Percentiles rank a stretch among this genome's conserved stretches.
These are phyloP conservation scores for Plebejus anna DNA, from an alignment of 2,888 invertebrate genomes.

Conservation along the genomic window DNA sequence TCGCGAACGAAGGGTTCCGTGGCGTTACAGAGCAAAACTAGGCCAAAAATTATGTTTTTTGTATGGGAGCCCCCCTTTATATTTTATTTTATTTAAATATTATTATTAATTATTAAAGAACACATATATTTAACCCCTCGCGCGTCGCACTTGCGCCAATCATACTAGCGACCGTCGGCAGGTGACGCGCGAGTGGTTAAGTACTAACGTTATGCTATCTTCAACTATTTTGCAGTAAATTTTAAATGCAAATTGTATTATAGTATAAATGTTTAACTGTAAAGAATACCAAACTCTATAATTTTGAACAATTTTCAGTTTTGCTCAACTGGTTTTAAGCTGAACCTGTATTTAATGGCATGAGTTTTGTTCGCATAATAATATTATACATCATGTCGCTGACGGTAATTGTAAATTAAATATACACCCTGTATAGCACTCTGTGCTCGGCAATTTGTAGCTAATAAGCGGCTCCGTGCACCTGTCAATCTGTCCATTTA, in stretches of 20 bases:
- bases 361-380: neutral
- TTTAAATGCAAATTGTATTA: neutral
- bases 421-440: neutral
- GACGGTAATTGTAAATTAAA: slow-evolving; percentile 13
- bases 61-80: too few species aligned
- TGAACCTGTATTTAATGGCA: neutral
- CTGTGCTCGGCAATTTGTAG: slow-evolving; percentile 3
- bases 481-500: slow-evolving; percentile 3
- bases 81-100: too few species aligned
- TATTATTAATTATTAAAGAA: too few species aligned
- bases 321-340: neutral
- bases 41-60: too few species aligned
- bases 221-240: neutral
- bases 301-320: neutral
- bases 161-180: too few species aligned
- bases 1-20: too few species aligned
- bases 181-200: neutral
- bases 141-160: too few species aligned
- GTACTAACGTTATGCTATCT: neutral
- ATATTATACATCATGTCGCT: neutral
- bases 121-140: too few species aligned
- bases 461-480: neutral
- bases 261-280: neutral
- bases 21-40: too few species aligned
- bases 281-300: neutral